These are phyloP conservation scores for Trypoxylon attenuatum DNA, from an alignment of 2,888 invertebrate species.

Conservation along the genomic window DNA sequence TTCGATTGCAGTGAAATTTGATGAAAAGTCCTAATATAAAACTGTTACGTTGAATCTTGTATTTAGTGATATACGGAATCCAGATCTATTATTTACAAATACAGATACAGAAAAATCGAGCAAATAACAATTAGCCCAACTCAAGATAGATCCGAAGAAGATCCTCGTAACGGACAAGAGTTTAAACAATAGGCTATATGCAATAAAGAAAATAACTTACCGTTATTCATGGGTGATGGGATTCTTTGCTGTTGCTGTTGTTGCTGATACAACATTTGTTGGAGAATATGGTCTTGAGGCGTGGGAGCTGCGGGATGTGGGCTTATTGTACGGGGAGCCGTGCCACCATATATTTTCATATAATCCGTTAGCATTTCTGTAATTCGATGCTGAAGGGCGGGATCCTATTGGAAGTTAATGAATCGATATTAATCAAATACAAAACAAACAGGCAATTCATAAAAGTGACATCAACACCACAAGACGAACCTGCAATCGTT, in stretches of 20 bases:
- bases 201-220: slow-evolving; percentile 47
- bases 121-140: too few relatives aligned
- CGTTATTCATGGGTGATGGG: slow-evolving; percentile 74
- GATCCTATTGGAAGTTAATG: slow-evolving; percentile 76
- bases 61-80: too few relatives aligned
- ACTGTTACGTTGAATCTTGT: too few relatives aligned
- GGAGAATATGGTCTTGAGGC: slow-evolving; percentile 73
- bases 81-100: too few relatives aligned
- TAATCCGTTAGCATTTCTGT: slow-evolving; percentile 83
- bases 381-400: slow-evolving; percentile 84
- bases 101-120: too few relatives aligned
- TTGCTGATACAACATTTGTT: slow-evolving; percentile 74
- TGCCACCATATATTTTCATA: slow-evolving; percentile 76
- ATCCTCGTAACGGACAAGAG: background rate
- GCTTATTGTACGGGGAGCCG: slow-evolving; percentile 69
- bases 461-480: background rate
- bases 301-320: slow-evolving; percentile 73
- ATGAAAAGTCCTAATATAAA: too few relatives aligned
- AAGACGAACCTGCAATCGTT: slow-evolving; percentile 79
- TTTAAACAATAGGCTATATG: background rate
- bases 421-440: slow-evolving; percentile 2
- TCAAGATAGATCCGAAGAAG: background rate
- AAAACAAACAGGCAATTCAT: background rate
- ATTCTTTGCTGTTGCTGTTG: slow-evolving; percentile 74
- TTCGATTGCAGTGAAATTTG: too few relatives aligned